Base-by-base conservation (phyloP, 2,888 invertebrate species). In the Chloroclystis v-ata region DNA sequence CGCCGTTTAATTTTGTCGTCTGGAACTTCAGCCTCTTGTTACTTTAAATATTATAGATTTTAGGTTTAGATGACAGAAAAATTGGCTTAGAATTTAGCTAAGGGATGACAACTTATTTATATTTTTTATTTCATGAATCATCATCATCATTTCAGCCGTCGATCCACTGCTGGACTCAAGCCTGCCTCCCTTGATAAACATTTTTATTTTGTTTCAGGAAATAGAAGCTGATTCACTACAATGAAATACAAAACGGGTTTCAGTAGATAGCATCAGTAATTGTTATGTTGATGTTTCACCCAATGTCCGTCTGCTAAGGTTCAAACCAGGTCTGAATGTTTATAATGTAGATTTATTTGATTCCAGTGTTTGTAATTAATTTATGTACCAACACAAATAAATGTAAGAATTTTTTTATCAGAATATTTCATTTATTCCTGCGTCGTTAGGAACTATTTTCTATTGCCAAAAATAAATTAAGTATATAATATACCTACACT, bases 311-410 rank as follows among this genome's bases (percentile, higher is more conserved):
- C 76, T 80, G 69, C 50, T 47, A 37, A 66, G 75, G 74, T 81
- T 78, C 72, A 75, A 78, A 77, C 69, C 75, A 75, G 70, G 73
- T 77, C 75, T 74, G 73, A 74, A 70, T 74, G 69, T 68, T 70
- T 70, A 68, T 72, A 32, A 73, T 79, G 75, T 78, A 69, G 76
- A 71, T 69, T 72, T 72, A 74, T 71, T 67, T 58, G 73, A 80
- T 83, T 84, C 83, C 82, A 84, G 68, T 72, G 72, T 56, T 59
- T 47, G 57, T 61, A 60, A 81, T 77, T 80, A 78, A 80, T 72
- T 75, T 67, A 49, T 45, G 42, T 54, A 44, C 47, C 56, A 77
- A 68, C 62, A 73, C 61, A 78, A 82, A 78, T 82, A 83, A 84
- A 82, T 71, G 55, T 82, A 84, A 83, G 81, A 59, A 28, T 33